A percentile compares a stretch with the other conserved stretches of the same genome.
phyloP scores from a whole-genome alignment of 1,140 invertebrate genomes.

The Drosophila takahashii region DNA sequence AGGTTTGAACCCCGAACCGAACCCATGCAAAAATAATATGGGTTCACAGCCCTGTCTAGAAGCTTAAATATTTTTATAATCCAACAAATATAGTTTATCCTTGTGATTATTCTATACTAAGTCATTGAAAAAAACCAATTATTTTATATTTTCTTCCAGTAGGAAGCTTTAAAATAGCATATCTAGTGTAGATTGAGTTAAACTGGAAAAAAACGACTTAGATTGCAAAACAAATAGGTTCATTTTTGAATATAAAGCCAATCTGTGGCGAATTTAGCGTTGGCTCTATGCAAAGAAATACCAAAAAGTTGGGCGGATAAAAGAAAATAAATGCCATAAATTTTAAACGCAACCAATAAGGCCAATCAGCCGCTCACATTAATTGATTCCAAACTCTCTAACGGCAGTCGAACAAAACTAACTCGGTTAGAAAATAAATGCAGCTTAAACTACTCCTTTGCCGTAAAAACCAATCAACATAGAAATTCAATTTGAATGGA shows the following conservation, averaged over 20 bases:
- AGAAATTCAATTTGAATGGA: slow-evolving; percentile 17
- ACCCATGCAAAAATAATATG: no score
- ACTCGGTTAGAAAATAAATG: slow-evolving; percentile 14
- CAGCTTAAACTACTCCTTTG: slow-evolving; percentile 5
- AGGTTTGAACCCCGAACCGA: no score
- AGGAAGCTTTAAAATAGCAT: not conserved
- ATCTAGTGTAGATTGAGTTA: not conserved
- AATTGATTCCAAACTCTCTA: slow-evolving; percentile 11
- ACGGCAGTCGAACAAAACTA: not conserved
- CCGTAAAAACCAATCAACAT: slow-evolving; percentile 5
- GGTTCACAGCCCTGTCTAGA: no score
- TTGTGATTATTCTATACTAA: not conserved
- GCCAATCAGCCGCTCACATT: slow-evolving; percentile 2
- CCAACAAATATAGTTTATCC: not conserved
- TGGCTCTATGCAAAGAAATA: not conserved
- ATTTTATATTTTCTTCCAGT: not conserved
- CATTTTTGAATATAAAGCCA: slow-evolving; percentile 2
- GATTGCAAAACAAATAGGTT: not conserved
- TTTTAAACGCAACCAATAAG: slow-evolving; percentile 6
- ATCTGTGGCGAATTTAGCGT: not conserved
- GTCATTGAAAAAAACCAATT: not conserved
- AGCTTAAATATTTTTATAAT: not conserved
- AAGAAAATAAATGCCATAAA: slow-evolving; percentile 7
- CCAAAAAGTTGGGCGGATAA: not conserved
- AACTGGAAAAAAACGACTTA: not conserved